These are phyloP conservation scores for Atethmia centrago DNA, from an alignment of 2,888 invertebrate species.

Conservation along the genomic window DNA sequence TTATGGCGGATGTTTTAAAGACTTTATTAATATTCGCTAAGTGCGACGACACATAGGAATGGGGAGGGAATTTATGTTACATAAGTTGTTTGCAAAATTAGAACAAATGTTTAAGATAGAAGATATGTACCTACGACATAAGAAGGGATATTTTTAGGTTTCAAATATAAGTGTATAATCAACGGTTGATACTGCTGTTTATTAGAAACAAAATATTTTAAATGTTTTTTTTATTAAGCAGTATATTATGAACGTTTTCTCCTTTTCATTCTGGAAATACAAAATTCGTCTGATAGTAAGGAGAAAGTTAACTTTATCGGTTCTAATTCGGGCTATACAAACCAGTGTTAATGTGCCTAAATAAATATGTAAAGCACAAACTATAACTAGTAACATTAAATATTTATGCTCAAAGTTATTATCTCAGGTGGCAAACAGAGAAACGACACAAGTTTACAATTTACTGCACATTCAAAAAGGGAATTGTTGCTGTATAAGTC, in stretches of 20 bases:
- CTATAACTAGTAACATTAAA: slow-evolving; percentile 14
- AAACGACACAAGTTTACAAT: slow-evolving; percentile 60
- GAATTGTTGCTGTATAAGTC: slow-evolving; percentile 9
- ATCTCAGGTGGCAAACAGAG: slow-evolving; percentile 60
- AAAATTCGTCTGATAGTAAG: too few species aligned
- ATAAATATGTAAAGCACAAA: slow-evolving; percentile 1
- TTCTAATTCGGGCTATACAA: too few species aligned
- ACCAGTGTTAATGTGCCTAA: not conserved
- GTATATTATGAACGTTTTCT: too few species aligned
- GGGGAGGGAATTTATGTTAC: slow-evolving; percentile 8
- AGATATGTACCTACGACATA: too few species aligned
- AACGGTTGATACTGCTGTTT: too few species aligned
- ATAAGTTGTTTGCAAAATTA: not conserved
- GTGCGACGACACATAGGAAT: slow-evolving; percentile 29
- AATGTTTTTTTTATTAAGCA: too few species aligned
- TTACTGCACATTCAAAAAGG: slow-evolving; percentile 50
- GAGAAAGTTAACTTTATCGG: too few species aligned
- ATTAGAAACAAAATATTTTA: too few species aligned
- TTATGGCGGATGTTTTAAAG: slow-evolving; percentile 35
- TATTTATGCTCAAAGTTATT: slow-evolving; percentile 67
- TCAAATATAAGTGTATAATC: too few species aligned
- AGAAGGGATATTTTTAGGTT: too few species aligned
- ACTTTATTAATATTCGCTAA: slow-evolving; percentile 47
- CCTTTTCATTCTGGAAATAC: too few species aligned
- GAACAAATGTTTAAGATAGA: not conserved